These are phyloP conservation scores for Cantharis rustica DNA, from an alignment of 2,888 invertebrate genomes.

Conservation along the genomic window DNA sequence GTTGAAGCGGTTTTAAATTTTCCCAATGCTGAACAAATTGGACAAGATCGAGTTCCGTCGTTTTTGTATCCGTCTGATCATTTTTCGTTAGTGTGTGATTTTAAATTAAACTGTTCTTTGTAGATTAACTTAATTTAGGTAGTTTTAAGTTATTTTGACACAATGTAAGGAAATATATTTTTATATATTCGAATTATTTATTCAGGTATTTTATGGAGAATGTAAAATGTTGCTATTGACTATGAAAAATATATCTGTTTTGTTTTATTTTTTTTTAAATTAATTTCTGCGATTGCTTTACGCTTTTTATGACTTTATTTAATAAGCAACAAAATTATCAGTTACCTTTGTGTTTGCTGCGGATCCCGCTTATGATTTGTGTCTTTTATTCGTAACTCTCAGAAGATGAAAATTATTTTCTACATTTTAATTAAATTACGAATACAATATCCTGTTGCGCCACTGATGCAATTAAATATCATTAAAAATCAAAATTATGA, in stretches of 20 bases:
- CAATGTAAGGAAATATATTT: background rate
- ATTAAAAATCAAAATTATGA: too few relatives aligned
- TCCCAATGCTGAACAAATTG: constrained; percentile 69
- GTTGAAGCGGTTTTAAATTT: constrained; percentile 63
- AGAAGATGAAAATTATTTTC: too few relatives aligned
- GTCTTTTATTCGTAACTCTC: too few relatives aligned
- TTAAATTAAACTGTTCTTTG: constrained; percentile 43
- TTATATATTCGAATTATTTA: background rate
- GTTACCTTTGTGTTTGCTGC: too few relatives aligned
- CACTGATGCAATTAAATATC: too few relatives aligned
- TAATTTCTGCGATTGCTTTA: background rate
- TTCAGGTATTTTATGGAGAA: background rate
- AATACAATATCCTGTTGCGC: too few relatives aligned
- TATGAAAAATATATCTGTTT: background rate
- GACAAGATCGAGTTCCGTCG: constrained; percentile 69
- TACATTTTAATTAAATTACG: too few relatives aligned
- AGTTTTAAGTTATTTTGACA: background rate
- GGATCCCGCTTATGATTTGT: too few relatives aligned
- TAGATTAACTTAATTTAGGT: background rate
- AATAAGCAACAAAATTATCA: too few relatives aligned
- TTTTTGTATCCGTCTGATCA: constrained; percentile 77
- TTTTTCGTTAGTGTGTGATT: constrained; percentile 72
- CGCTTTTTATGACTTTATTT: too few relatives aligned
- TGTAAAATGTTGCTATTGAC: background rate
- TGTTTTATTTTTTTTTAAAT: background rate